Conservation (phyloP, 2,113 vertebrate species). For the Bungarus multicinctus region DNA sequence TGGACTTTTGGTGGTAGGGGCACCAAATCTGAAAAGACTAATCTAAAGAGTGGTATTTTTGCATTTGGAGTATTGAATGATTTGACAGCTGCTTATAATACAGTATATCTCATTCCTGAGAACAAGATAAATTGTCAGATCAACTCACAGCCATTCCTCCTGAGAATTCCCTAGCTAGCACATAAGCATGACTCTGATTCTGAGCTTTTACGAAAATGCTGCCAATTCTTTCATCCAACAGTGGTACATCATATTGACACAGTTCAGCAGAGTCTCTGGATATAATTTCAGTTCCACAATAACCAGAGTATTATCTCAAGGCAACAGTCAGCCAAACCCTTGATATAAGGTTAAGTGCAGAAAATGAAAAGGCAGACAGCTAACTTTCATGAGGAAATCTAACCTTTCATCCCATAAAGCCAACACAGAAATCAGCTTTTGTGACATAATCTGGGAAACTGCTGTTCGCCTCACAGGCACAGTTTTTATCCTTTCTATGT, state of each 20-base stretch:
- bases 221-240: slow-evolving; percentile 8
- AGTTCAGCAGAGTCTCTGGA: slow-evolving; percentile 61
- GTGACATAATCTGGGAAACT: neutral
- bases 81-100: slow-evolving; percentile 22
- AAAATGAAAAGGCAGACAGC: slow-evolving; percentile 30
- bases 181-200: slow-evolving; percentile 53
- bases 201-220: slow-evolving; percentile 45
- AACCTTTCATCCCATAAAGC: neutral
- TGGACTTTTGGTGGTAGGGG: neutral
- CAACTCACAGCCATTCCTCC: slow-evolving; percentile 1
- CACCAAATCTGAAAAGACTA: neutral
- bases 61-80: slow-evolving; percentile 16
- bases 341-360: slow-evolving; percentile 10
- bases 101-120: slow-evolving; percentile 19
- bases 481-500: neutral
- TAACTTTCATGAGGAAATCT: neutral
- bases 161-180: slow-evolving; percentile 23
- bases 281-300: slow-evolving; percentile 61
- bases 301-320: slow-evolving; percentile 57
- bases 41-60: neutral
- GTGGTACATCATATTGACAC: slow-evolving; percentile 62
- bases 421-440: slow-evolving; percentile 1
- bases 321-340: slow-evolving; percentile 10
- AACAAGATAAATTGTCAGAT: neutral
- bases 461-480: neutral